Evolutionary conservation across 2,888 invertebrate genomes (phyloP), one percentile per base, ranked within the genome.

Genomic region (Agrochola macilenta): DNA sequence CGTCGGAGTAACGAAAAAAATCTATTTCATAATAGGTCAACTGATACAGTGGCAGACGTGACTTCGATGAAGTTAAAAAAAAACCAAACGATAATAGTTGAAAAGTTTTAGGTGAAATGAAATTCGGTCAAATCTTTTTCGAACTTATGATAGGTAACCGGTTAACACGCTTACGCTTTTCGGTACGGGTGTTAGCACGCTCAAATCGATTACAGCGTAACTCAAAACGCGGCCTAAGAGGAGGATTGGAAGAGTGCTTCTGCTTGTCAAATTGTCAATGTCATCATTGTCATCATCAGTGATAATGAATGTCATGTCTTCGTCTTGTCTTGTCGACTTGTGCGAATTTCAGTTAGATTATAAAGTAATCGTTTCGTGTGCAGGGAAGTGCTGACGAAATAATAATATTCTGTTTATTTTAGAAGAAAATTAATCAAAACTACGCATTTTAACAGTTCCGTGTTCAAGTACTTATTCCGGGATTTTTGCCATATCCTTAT

Each of bases 301-400:
- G 9, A 0, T 26, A 35, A 17, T 23, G 1, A 30, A 49, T 49
- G 49, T 49, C 49, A 54, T 54, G 65, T 35, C 30, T 30, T 1
- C 3, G 30, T 30, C 4, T 30, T 30, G 30, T 78, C 78, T 68
- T 30, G 7, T 77, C 23, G 39, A 78, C 26, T 78, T 79, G 79
- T 78, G 54, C 79, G 79, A 71, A 79, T 79, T 79, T 78, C 79
- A 79, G 79, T 61, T 60, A 54, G 26, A 26, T 79, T n/a, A 70
- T 61, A 52, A 78, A 78, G 5, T 54, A 54, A 54, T 78, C 35
- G 61, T 64, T 65, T 81, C 58, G 49, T 64, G 57, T 69, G 49
- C 69, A 64, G 77, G 60, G 49, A 14, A 58, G 65, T 70, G 52
- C 66, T 69, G 79, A 68, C n/a, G 74, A 83, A 74, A 68, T 83